Conservation (phyloP, 2,888 invertebrate species). For the Aspidapion aeneum region DNA sequence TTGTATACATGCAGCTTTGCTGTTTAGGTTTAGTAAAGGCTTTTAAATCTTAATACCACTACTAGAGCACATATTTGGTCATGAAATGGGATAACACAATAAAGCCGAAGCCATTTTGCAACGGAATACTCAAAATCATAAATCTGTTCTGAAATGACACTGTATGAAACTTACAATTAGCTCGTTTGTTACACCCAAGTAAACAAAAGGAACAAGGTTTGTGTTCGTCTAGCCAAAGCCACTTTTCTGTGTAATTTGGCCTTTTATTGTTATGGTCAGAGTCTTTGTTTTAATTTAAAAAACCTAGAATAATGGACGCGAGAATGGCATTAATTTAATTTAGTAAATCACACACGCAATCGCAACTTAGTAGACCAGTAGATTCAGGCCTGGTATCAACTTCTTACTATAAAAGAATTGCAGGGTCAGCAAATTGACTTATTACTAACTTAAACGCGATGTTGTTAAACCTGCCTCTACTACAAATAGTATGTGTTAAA, state of each 20-base stretch:
- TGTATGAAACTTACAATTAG: slow-evolving; percentile 23
- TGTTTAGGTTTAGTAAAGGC: neutral
- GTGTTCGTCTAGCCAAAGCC: slow-evolving; percentile 11
- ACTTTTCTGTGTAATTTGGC: slow-evolving; percentile 5
- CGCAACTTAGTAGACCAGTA: no score
- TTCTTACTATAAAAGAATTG: no score
- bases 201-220: slow-evolving; percentile 23
- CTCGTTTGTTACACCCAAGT: slow-evolving; percentile 19
- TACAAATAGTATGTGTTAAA: no score
- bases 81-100: neutral
- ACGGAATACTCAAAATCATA: neutral
- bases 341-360: neutral
- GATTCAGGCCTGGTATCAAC: no score
- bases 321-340: neutral
- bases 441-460: no score
- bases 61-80: neutral
- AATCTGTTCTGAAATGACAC: slow-evolving; percentile 17
- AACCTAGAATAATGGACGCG: neutral
- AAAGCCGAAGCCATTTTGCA: neutral
- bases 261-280: neutral
- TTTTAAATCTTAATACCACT: neutral
- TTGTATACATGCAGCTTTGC: no score
- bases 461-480: no score
- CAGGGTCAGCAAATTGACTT: no score
- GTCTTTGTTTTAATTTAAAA: slow-evolving; percentile 3